Percentiles rank a stretch among this genome's conserved stretches.
phyloP scores from a whole-genome alignment of 2,888 invertebrate genomes.

The Eupithecia dodoneata region DNA sequence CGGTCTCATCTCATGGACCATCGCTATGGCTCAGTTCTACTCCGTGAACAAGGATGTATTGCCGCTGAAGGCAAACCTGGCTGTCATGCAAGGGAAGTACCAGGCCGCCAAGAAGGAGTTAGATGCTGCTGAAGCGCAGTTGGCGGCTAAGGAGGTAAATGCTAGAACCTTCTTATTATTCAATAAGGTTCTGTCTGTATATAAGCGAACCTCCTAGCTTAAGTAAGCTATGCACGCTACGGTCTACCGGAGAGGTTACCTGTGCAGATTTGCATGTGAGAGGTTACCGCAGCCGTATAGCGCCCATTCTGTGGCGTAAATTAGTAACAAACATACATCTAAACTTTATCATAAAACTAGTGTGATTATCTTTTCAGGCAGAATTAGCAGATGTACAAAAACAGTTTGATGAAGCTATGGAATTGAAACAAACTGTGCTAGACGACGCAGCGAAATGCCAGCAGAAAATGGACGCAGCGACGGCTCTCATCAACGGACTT shows the following conservation, averaged over 20 bases:
- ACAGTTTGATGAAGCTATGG: slow-evolving; percentile 89
- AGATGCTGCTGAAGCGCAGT: slow-evolving; percentile 82
- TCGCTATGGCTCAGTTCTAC: slow-evolving; percentile 93
- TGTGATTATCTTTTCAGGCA: slow-evolving; percentile 50
- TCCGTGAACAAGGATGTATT: slow-evolving; percentile 94
- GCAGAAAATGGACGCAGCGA: slow-evolving; percentile 94
- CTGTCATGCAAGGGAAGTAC: slow-evolving; percentile 90
- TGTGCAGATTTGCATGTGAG: too few species aligned
- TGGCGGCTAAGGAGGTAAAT: slow-evolving; percentile 79
- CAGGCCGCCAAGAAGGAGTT: slow-evolving; percentile 86
- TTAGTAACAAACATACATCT: neutral
- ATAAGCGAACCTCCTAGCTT: too few species aligned
- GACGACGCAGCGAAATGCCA: slow-evolving; percentile 92
- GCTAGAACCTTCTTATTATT: neutral
- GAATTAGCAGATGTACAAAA: slow-evolving; percentile 86
- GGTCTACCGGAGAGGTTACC: too few species aligned
- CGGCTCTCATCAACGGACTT: slow-evolving; percentile 93
- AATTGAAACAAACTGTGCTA: slow-evolving; percentile 88
- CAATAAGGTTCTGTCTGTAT: too few species aligned
- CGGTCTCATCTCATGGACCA: slow-evolving; percentile 94
- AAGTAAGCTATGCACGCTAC: too few species aligned
- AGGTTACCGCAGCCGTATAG: too few species aligned
- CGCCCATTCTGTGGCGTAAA: neutral
- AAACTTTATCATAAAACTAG: neutral
- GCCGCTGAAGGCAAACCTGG: slow-evolving; percentile 92